Conservation (phyloP, 2,888 invertebrate species). For the Xestoiulus laeticollis region DNA sequence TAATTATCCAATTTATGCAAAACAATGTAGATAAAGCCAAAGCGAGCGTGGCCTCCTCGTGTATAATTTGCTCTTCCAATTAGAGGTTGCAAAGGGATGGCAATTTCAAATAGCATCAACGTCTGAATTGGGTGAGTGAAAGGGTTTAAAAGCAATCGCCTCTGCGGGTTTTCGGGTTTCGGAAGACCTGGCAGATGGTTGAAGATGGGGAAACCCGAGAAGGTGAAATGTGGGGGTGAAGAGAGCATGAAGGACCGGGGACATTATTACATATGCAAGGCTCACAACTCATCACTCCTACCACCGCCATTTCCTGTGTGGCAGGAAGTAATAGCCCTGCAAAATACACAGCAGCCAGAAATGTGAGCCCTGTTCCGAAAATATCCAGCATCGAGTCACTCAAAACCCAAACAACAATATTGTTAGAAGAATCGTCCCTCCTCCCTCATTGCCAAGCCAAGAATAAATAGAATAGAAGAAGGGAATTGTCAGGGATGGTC, state of each 20-base stretch:
- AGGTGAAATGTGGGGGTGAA: slow-evolving; percentile 23
- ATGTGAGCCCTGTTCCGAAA: not conserved
- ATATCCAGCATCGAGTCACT: slow-evolving; percentile 18
- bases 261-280: slow-evolving; percentile 18
- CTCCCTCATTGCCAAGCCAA: slow-evolving; percentile 8
- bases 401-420: slow-evolving; percentile 37
- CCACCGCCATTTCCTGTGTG: slow-evolving; percentile 37
- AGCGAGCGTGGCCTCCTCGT: not conserved
- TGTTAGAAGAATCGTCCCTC: slow-evolving; percentile 24
- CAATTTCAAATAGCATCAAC: not conserved
- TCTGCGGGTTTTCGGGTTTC: not conserved
- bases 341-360: not conserved
- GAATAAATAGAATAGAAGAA: not conserved
- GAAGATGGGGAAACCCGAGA: not conserved
- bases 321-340: slow-evolving; percentile 16
- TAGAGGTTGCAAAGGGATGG: not conserved
- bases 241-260: not conserved
- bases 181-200: slow-evolving; percentile 7
- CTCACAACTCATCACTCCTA: slow-evolving; percentile 27
- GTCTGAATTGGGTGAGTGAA: not conserved
- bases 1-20: slow-evolving; percentile 34
- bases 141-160: not conserved
- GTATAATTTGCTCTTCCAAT: not conserved
- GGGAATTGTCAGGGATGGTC: not conserved
- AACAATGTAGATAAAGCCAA: slow-evolving; percentile 7